Base-by-base conservation (phyloP, 2,888 invertebrate genomes). In the Carterocephalus palaemon region DNA sequence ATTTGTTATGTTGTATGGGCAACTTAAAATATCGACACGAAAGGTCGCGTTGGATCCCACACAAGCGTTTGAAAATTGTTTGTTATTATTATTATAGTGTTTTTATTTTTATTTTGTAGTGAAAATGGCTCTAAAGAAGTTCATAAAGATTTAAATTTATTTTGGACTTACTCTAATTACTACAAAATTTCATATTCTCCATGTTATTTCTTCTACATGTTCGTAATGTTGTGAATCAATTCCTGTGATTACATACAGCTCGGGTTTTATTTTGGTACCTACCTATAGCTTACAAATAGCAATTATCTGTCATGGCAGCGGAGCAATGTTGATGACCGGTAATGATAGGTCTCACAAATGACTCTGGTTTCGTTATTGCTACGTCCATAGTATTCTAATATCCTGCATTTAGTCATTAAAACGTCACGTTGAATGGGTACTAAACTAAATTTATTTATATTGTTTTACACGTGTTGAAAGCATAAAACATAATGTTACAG, bases 291-390 rank as follows among this genome's bases (percentile, higher is more conserved):
- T 56, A 58, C 57, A 59, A 60, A 63, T 55, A 60, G 54, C 56
- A 59, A 60, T 62, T 63, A 63, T 60, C 52, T 61, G 56, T 59
- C 51, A 53, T 50, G 49, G 47, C 50, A 46, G 49, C 58, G 56
- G 45, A 38, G 52, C 50, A 61, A 58, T 59, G 60, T 61, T 67
- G 59, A 67, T 67, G 62, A 59, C 55, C 46, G 48, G 51, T 70
- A 70, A 71, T 68, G 58, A 66, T 52, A 60, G 61, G 64, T 64
- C 65, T 38, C 49, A 38, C 53, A 51, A 54, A 53, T 53, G 54
- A 51, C 46, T 51, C 38, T 37, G 28, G 41, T 48, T 46, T 49
- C 48, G 48, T 51, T 22, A 36, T 43, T 13, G 22, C 26, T 13
- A 9, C 31, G 31, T 7, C 10, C 24, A 26, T 26, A 34, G 12